Base-by-base conservation (phyloP, 2,113 vertebrate genomes). In the Oryzias javanicus region DNA sequence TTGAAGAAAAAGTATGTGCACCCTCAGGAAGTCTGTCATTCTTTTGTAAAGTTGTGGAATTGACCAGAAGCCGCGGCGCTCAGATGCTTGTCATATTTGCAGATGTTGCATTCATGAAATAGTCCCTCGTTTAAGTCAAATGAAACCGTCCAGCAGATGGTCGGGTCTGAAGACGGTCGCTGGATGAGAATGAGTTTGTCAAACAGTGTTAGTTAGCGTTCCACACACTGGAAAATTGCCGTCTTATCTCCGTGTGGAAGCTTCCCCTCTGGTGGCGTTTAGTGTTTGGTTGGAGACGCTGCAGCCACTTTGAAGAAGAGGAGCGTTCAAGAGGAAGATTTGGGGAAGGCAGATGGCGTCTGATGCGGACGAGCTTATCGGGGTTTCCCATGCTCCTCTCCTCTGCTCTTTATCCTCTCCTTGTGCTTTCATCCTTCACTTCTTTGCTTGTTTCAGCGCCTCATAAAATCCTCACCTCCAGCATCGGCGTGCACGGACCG, bases 281-380 rank as follows among this genome's bases (percentile, higher is more conserved):
- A 27, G 41, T 52, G 17, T 20, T 29, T 35, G 58, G 27, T 53
- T 58, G 18, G 27, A 70, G 72, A 60, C 19, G 63, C 67, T 44
- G 42, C 15, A 12, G 62, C 19, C 20, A 6, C 49, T 22, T 69
- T 74, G 49, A 62, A 63, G 64, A 48, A 35, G 7, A 27, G 46
- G 22, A 5, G 19, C 20, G 60, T n/a, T 22, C 44, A 44, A 45
- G 46, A 52, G 49, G 25, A 16, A 7, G 57, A 63, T 27, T 40
- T 1, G 1, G 41, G 41, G 29, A 27, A 29, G 19, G 64, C 56
- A n/a, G 56, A 72, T 73, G 61, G 45, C 13, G 44, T 60, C 55
- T 60, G 58, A 64, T 41, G 44, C n/a, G 4, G 48, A 69, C 71
- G 69, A 67, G 67, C 79, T 80, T 76, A 79, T 78, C 71, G 16